Base-by-base conservation (phyloP, 1,140 invertebrate species). In the Drosophila ogumai region DNA sequence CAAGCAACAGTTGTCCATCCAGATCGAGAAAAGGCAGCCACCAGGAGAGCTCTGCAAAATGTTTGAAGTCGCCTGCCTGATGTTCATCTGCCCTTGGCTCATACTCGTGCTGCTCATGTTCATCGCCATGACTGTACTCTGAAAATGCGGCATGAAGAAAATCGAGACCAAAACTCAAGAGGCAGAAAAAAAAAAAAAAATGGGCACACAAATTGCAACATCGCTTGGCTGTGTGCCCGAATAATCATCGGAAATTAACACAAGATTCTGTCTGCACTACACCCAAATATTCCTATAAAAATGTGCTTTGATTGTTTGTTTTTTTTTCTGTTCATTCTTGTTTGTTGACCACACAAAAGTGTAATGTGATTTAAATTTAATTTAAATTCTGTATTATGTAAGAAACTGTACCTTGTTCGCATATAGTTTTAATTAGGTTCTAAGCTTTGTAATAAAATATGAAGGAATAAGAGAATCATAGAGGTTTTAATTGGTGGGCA, bases 61-160 rank as follows among this genome's bases (percentile, higher is more conserved):
- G 91, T 79, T 88, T 61, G 91, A 92, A 77, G 91, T 91, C 28
- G 85, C 86, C 60, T 92, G 91, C 55, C 65, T 92, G 54, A 91
- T 92, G 88, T 92, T 92, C 78, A 92, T 92, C 69, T 90, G 79
- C 76, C 91, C 91, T 79, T 91, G 91, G 91, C 72, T 92, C 60
- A 79, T 87, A 58, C 58, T 92, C 57, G 85, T 92, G 34, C 68
- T 92, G 74, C 72, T 92, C 17, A 90, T 92, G 90, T 71, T 92
- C 64, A 85, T 90, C 75, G 91, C 91, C 54, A 92, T 92, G 91
- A 80, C 91, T 50, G 85, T 92, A 52, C 75, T 92, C 57, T 92
- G 77, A 52, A 59, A 31, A 57, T 41, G 31, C 10, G 47, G 25
- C 47, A 49, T n/a, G 22, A 56, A 64, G 31, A 58, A 47, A 58